Evolutionary conservation across 2,888 invertebrate genomes (phyloP).

Genomic region (Acleris literana): DNA sequence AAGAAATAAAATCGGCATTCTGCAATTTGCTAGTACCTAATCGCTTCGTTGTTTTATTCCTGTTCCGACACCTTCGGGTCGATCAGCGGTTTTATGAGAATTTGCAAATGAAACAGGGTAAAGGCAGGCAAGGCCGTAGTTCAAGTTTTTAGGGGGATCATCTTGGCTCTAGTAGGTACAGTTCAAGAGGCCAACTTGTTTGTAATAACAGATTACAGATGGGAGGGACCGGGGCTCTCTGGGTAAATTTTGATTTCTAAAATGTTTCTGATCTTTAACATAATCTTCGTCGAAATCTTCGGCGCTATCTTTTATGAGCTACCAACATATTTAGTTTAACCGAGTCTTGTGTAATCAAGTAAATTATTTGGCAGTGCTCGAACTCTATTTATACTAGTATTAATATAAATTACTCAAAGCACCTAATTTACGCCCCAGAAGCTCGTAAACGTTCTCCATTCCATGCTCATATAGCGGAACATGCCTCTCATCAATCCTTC

Average conservation of each 20-base stretch:
- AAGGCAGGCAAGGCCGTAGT: neutral
- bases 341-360: neutral
- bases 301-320: too few species aligned
- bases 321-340: neutral
- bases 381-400: conserved; percentile 34
- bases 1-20: conserved; percentile 56
- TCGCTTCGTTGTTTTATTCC: conserved; percentile 46
- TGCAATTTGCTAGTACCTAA: conserved; percentile 52
- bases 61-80: conserved; percentile 29
- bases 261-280: neutral
- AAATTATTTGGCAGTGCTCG: conserved; percentile 22
- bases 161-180: too few species aligned
- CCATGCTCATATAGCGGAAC: conserved; percentile 20
- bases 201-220: too few species aligned
- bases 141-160: too few species aligned
- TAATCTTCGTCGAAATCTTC: too few species aligned
- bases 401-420: conserved; percentile 32
- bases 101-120: conserved; percentile 23
- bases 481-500: conserved; percentile 27
- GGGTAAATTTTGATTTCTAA: neutral
- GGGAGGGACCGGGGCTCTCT: too few species aligned
- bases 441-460: conserved; percentile 38
- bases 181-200: too few species aligned
- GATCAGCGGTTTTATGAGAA: conserved; percentile 24
- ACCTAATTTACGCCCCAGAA: conserved; percentile 38